Evolutionary conservation across 2,888 invertebrate species (phyloP).

Genomic region (Brachylomia viminalis): DNA sequence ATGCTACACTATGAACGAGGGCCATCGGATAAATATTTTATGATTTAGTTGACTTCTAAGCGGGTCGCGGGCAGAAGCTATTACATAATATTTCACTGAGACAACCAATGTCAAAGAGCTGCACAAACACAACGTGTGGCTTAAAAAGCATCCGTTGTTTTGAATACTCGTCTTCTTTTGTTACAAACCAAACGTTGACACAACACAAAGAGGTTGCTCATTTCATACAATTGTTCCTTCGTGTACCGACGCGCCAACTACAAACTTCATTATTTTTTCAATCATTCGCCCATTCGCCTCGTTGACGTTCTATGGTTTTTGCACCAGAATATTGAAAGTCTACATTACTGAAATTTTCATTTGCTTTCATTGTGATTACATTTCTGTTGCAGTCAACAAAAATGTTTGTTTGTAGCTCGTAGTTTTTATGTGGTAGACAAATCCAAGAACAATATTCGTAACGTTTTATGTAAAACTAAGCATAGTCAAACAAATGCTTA

Average conservation of each 20-base stretch:
- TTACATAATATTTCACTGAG: no score
- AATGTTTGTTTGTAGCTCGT: not conserved
- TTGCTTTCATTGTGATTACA: slow-evolving; percentile 43
- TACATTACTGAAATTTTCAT: slow-evolving; percentile 10
- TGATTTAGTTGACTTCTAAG: not conserved
- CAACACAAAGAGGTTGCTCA: slow-evolving; percentile 3
- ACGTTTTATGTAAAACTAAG: not conserved
- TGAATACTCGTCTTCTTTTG: not conserved
- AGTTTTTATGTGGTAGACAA: not conserved
- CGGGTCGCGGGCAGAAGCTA: no score
- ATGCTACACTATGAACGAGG: no score
- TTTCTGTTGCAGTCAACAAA: slow-evolving; percentile 24
- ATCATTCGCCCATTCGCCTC: slow-evolving; percentile 6
- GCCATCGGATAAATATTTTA: not conserved
- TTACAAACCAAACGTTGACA: not conserved
- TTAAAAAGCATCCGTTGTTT: not conserved
- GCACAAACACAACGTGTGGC: not conserved
- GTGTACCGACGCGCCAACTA: not conserved
- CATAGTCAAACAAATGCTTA: not conserved
- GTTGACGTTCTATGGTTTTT: slow-evolving; percentile 27
- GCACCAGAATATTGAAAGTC: slow-evolving; percentile 35
- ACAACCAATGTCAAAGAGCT: no score
- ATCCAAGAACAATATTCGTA: not conserved
- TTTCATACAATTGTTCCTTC: slow-evolving; percentile 30
- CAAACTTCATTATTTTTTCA: slow-evolving; percentile 46